A percentile compares a stretch with the other conserved stretches of the same genome.
Conservation (phyloP, 2,888 invertebrate genomes). For the Apodemia duryi region DNA sequence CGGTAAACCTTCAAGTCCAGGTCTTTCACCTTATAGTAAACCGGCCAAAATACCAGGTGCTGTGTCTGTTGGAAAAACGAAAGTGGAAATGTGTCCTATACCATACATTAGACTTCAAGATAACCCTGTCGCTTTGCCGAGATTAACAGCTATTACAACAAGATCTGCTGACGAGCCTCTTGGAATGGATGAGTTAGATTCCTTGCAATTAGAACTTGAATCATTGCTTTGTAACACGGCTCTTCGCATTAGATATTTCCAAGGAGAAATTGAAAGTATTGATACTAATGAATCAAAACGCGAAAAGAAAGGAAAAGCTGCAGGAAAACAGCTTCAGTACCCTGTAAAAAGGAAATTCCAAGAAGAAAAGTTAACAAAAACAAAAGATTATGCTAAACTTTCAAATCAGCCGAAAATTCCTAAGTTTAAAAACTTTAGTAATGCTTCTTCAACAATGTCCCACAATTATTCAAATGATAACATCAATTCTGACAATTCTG, state of each 20-base stretch:
- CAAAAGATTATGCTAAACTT: slow-evolving; percentile 76
- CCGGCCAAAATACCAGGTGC: slow-evolving; percentile 67
- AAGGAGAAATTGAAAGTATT: slow-evolving; percentile 84
- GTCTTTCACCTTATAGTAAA: slow-evolving; percentile 68
- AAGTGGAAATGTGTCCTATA: slow-evolving; percentile 69
- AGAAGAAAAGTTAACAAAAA: slow-evolving; percentile 78
- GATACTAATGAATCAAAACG: slow-evolving; percentile 79
- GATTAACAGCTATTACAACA: slow-evolving; percentile 82
- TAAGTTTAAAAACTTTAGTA: slow-evolving; percentile 76
- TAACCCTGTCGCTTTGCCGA: slow-evolving; percentile 82
- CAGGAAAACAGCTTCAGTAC: slow-evolving; percentile 74
- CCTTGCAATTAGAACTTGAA: slow-evolving; percentile 92
- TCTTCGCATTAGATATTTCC: slow-evolving; percentile 87
- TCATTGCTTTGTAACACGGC: slow-evolving; percentile 90
- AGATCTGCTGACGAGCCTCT: slow-evolving; percentile 87
- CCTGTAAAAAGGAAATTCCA: slow-evolving; percentile 77
- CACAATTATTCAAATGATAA: slow-evolving; percentile 65
- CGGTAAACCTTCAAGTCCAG: slow-evolving; percentile 73
- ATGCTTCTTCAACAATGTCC: slow-evolving; percentile 61
- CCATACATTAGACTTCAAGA: slow-evolving; percentile 86
- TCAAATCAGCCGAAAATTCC: slow-evolving; percentile 80
- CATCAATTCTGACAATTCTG: slow-evolving; percentile 70
- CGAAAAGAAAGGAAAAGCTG: slow-evolving; percentile 74
- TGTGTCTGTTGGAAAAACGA: slow-evolving; percentile 63
- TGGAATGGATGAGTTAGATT: slow-evolving; percentile 93